phyloP scores from a whole-genome alignment of 2,888 invertebrate genomes.

The Rhagonycha fulva region DNA sequence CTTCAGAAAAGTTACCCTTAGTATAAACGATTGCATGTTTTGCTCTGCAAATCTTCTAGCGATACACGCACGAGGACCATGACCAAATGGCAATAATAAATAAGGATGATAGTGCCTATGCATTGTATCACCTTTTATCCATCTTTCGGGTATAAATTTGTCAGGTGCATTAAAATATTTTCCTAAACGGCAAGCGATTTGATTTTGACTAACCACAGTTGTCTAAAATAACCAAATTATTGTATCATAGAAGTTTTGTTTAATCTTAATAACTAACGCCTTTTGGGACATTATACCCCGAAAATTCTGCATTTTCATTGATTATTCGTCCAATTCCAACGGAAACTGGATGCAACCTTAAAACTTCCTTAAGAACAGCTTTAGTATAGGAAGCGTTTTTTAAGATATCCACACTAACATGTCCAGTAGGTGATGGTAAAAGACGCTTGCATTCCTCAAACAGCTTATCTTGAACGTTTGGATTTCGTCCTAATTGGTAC shows the following conservation, averaged over 20 bases:
- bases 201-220: conserved; percentile 83
- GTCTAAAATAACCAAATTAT: conserved; percentile 62
- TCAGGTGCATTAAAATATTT: conserved; percentile 72
- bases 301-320: conserved; percentile 70
- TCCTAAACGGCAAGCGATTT: conserved; percentile 74
- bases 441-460: conserved; percentile 65
- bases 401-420: conserved; percentile 63
- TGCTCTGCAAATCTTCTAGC: conserved; percentile 86
- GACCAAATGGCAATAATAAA: conserved; percentile 82
- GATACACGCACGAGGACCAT: conserved; percentile 84
- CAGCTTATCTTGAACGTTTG: conserved; percentile 68
- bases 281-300: conserved; percentile 75
- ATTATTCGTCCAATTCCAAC: conserved; percentile 80
- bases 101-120: conserved; percentile 63
- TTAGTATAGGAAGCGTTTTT: conserved; percentile 72
- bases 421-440: conserved; percentile 58
- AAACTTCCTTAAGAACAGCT: conserved; percentile 82
- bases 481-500: conserved; percentile 78
- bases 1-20: conserved; percentile 68
- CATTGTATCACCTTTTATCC: conserved; percentile 70
- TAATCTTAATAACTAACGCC: conserved; percentile 61
- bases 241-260: not conserved
- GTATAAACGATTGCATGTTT: conserved; percentile 72
- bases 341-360: conserved; percentile 81
- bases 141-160: conserved; percentile 77